phyloP scores from a whole-genome alignment of 2,888 invertebrate species.

The Lasioglossum vierecki region DNA sequence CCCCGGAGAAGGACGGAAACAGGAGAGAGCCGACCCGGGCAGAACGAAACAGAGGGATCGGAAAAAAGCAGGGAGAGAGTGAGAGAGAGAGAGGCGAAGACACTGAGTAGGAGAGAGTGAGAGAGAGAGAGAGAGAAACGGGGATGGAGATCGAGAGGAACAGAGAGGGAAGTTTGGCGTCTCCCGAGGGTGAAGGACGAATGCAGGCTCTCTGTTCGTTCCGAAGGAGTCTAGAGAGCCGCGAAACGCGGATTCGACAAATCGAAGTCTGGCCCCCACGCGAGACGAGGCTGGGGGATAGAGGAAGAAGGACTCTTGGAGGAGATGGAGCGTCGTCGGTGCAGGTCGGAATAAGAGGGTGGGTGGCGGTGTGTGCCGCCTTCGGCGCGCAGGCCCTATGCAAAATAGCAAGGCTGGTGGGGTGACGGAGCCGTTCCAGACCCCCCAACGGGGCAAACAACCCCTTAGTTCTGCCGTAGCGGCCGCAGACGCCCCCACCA shows the following conservation, averaged over 20 bases:
- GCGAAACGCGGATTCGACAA: slow-evolving; percentile 81
- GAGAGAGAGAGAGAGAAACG: background rate
- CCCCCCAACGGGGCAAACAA: slow-evolving; percentile 82
- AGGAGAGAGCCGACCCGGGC: slow-evolving; percentile 26
- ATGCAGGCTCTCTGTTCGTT: slow-evolving; percentile 37
- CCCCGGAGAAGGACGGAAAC: slow-evolving; percentile 13
- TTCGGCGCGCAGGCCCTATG: slow-evolving; percentile 83
- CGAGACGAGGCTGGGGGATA: slow-evolving; percentile 33
- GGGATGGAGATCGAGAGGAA: slow-evolving; percentile 36
- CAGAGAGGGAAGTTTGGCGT: slow-evolving; percentile 16
- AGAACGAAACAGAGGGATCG: slow-evolving; percentile 30
- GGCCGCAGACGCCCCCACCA: slow-evolving; percentile 83
- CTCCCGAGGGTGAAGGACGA: slow-evolving; percentile 40
- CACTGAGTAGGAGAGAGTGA: slow-evolving; percentile 5
- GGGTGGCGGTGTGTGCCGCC: slow-evolving; percentile 70
- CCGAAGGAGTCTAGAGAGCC: slow-evolving; percentile 63
- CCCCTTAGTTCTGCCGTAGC: slow-evolving; percentile 83
- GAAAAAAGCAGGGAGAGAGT: slow-evolving; percentile 51
- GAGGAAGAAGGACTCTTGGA: slow-evolving; percentile 33
- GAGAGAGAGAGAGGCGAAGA: slow-evolving; percentile 28
- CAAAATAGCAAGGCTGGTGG: slow-evolving; percentile 79
- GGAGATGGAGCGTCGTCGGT: slow-evolving; percentile 64
- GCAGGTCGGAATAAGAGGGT: slow-evolving; percentile 65
- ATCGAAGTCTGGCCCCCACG: slow-evolving; percentile 76
- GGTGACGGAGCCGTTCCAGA: slow-evolving; percentile 74